Percentiles rank a stretch among this genome's conserved stretches.
These are phyloP conservation scores for Myotis yumanensis DNA, from an alignment of 2,113 vertebrate genomes.

Conservation along the genomic window DNA sequence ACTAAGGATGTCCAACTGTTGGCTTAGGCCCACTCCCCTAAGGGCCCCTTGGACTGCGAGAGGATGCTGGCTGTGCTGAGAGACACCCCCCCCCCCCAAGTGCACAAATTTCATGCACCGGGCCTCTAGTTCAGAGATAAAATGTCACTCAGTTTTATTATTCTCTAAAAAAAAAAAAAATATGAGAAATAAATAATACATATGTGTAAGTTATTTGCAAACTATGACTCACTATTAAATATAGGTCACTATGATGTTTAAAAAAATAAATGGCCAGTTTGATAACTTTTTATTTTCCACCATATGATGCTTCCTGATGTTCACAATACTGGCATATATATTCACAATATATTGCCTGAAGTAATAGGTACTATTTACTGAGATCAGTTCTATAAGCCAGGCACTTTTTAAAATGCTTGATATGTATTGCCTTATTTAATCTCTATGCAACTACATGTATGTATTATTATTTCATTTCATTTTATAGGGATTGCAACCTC, in stretches of 20 bases:
- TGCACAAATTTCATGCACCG: too few relatives aligned
- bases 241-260: background rate
- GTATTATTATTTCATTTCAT: background rate
- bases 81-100: too few relatives aligned
- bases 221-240: background rate
- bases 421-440: background rate
- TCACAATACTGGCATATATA: background rate
- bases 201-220: background rate
- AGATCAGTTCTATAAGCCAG: background rate
- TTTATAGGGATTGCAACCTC: background rate
- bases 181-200: background rate
- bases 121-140: background rate
- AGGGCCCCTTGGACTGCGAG: too few relatives aligned
- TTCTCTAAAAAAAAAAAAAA: background rate
- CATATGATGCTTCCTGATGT: background rate
- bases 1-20: too few relatives aligned
- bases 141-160: background rate
- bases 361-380: background rate
- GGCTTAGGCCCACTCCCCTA: too few relatives aligned
- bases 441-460: background rate
- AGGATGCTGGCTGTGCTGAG: too few relatives aligned
- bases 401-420: background rate
- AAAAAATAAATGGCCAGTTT: background rate
- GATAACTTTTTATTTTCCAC: background rate
- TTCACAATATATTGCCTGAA: background rate